Base-by-base conservation (phyloP, 2,888 invertebrate species). In the Dolichopus griseipennis region DNA sequence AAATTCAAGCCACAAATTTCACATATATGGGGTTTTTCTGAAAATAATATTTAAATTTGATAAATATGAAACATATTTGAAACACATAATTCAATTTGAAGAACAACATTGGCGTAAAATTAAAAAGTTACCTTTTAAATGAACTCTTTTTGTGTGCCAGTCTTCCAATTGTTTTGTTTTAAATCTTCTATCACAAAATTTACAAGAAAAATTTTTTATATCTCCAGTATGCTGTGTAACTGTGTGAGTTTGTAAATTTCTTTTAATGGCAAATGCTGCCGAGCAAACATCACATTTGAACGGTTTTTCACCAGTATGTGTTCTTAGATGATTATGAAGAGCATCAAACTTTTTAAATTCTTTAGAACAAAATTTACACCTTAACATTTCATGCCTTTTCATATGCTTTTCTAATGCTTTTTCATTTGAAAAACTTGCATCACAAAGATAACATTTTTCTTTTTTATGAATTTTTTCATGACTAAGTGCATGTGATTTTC, bases 201-300 rank as follows among this genome's bases (percentile, higher is more conserved):
- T 68, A 64, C 80, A 80, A 21, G 73, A 71, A 68, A 78, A 76
- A 9, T 75, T 73, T 2, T 75, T 74, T 33, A 77, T 77, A 1
- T 78, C 85, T 0, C 85, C 84, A 69, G 87, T 87, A 69, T 87
- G 87, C 6, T 86, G 86, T 1, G 84, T 86, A 0, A 85, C 78
- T 43, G 84, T 84, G 73, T 87, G 87, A 6, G 80, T 82, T 0
- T 84, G 79, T 27, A 86, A 77, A 70, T 87, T 87, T n/a, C 84
- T 85, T 1, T 84, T 85, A 71, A 87, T 86, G 0, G 85, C 84
- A 66, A 87, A 87, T 0, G 84, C 83, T 71, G 85, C 85, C 2
- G 84, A 81, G 70, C 87, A 87, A 66, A 82, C 82, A 0, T 81
- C 81, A 68, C 87, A 87, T 6, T 76, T 83, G 72, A 81, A 86